Conservation (phyloP, 2,888 invertebrate species). For the Trichogramma evanescens region DNA sequence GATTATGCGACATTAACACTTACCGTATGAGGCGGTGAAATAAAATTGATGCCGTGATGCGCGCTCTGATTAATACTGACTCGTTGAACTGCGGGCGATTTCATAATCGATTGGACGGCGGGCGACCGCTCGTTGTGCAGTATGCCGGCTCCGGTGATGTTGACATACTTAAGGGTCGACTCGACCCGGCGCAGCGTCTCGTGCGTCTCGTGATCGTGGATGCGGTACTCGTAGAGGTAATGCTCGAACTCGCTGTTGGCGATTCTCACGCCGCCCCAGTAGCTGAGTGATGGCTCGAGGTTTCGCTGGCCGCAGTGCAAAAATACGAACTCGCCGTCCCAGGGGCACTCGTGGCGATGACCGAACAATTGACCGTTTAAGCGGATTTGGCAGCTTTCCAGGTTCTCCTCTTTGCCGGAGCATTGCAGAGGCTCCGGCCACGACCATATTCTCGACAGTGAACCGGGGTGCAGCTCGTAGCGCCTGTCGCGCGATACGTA, state of each 20-base stretch:
- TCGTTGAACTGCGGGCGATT: constrained; percentile 73
- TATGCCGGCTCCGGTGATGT: constrained; percentile 88
- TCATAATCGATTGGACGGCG: constrained; percentile 82
- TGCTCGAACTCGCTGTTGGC: constrained; percentile 85
- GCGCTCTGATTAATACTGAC: constrained; percentile 80
- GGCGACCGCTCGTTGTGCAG: constrained; percentile 92
- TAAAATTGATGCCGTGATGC: constrained; percentile 84
- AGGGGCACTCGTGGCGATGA: constrained; percentile 76
- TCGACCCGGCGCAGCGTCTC: constrained; percentile 62
- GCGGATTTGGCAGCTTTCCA: constrained; percentile 80
- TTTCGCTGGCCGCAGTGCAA: constrained; percentile 79
- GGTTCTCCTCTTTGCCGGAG: constrained; percentile 65
- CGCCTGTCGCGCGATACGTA: constrained; percentile 80
- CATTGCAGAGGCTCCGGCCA: constrained; percentile 89
- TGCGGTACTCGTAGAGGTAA: constrained; percentile 70
- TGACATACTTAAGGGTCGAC: constrained; percentile 72
- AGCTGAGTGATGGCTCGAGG: constrained; percentile 59
- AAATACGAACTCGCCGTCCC: constrained; percentile 88
- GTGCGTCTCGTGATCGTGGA: constrained; percentile 76
- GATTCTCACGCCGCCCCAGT: constrained; percentile 96
- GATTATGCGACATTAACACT: neutral
- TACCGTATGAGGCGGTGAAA: constrained; percentile 76
- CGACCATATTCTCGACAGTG: constrained; percentile 80
- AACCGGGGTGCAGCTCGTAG: constrained; percentile 83
- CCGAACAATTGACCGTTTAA: constrained; percentile 85